A percentile compares a stretch with the other conserved stretches of the same genome.
These are phyloP conservation scores for Rhodinocichla rosea DNA, from an alignment of 2,113 vertebrate genomes.

Conservation along the genomic window DNA sequence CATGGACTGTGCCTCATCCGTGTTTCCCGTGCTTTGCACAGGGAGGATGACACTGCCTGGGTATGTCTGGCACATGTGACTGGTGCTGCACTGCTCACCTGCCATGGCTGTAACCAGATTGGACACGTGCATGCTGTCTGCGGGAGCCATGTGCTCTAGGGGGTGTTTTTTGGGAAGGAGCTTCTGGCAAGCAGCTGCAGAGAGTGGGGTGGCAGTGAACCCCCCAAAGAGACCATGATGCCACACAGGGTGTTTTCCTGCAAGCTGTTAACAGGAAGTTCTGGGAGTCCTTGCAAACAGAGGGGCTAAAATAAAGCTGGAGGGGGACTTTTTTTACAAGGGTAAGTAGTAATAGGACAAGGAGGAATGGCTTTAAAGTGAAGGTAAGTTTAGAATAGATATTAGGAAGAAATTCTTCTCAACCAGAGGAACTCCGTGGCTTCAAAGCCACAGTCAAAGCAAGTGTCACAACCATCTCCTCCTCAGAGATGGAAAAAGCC, in stretches of 20 bases:
- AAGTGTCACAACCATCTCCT: not conserved
- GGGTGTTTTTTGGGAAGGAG: not conserved
- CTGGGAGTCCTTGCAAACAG: not conserved
- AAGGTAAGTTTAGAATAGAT: not conserved
- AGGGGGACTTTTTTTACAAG: not conserved
- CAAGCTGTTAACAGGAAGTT: not conserved
- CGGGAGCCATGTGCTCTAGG: not conserved
- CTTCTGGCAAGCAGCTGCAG: not conserved
- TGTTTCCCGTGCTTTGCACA: rapidly evolving
- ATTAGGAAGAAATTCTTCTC: not conserved
- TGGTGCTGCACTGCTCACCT: not conserved
- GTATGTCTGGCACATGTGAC: not conserved
- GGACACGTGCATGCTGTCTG: not conserved
- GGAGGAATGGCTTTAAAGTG: not conserved
- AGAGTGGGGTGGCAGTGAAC: not conserved
- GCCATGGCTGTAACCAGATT: not conserved
- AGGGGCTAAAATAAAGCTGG: not conserved
- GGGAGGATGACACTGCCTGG: not conserved
- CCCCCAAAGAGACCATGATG: not conserved
- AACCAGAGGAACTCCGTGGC: not conserved
- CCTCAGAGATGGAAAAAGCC: not conserved
- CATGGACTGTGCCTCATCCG: not conserved
- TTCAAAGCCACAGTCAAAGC: not conserved
- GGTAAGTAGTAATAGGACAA: not conserved
- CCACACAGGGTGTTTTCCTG: not conserved